A percentile compares a stretch with the other conserved stretches of the same genome.
These are phyloP conservation scores for Leucoraja ocellata DNA, from an alignment of 2,797 vertebrate genomes.

Conservation along the genomic window DNA sequence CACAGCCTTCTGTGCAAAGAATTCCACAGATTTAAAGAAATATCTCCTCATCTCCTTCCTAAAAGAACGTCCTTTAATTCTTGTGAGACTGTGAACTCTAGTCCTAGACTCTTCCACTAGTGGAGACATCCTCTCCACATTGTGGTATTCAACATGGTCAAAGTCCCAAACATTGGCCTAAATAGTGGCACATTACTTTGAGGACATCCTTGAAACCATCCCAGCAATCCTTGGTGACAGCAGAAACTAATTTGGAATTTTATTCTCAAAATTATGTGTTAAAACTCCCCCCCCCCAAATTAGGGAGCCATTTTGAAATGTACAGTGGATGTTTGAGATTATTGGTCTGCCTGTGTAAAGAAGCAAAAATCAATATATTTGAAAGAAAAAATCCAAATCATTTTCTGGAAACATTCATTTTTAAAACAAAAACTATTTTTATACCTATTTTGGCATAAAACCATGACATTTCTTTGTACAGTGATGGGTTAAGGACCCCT, in stretches of 20 bases:
- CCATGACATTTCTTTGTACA: conserved; percentile 27
- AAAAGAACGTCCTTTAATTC: too few relatives aligned
- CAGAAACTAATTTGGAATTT: background rate
- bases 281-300: background rate
- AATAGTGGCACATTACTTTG: too few relatives aligned
- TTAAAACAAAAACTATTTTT: conserved; percentile 21
- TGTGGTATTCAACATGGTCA: background rate
- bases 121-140: too few relatives aligned
- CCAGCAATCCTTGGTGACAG: background rate
- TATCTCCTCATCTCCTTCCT: too few relatives aligned
- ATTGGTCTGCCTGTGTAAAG: background rate
- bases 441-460: conserved; percentile 34
- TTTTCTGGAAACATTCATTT: background rate
- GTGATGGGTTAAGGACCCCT: background rate
- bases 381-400: background rate
- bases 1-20: too few relatives aligned
- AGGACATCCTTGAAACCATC: background rate
- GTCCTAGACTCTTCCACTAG: too few relatives aligned
- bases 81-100: too few relatives aligned
- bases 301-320: background rate
- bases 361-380: background rate
- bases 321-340: background rate
- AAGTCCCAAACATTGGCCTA: background rate
- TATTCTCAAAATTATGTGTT: background rate
- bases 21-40: too few relatives aligned